Conservation (phyloP, 2,888 invertebrate species). For the Drosophila borborema region DNA sequence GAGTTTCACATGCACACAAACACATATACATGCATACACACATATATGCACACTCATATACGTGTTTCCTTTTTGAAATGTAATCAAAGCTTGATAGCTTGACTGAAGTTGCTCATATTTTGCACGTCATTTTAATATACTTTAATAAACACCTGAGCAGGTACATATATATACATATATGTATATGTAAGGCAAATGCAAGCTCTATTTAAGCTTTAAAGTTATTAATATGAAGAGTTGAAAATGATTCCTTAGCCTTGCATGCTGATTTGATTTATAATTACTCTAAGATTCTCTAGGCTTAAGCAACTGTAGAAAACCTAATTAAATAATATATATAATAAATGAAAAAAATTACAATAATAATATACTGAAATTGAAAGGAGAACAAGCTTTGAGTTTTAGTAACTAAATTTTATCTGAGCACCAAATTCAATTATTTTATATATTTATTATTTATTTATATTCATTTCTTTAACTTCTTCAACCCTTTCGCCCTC, state of each 20-base stretch:
- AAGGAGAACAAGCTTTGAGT: too few relatives aligned
- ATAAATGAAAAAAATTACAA: too few relatives aligned
- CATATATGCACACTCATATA: neutral
- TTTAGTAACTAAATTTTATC: neutral
- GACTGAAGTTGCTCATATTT: neutral
- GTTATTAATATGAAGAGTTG: too few relatives aligned
- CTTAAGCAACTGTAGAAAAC: too few relatives aligned
- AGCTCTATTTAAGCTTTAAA: too few relatives aligned
- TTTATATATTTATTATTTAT: neutral
- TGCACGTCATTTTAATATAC: neutral
- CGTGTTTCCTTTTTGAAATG: conserved; percentile 5
- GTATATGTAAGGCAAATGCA: too few relatives aligned
- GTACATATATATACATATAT: neutral
- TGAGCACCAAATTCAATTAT: neutral
- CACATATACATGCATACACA: neutral
- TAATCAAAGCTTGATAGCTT: neutral
- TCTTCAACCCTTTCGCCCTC: too few relatives aligned
- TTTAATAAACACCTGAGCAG: neutral
- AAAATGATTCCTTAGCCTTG: neutral
- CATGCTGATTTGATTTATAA: neutral
- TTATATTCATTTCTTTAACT: neutral
- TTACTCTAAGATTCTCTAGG: neutral
- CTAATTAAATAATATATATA: too few relatives aligned
- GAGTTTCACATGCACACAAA: neutral
- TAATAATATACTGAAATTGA: too few relatives aligned